Evolutionary conservation across 1,140 invertebrate genomes (phyloP), one percentile per base, ranked within the genome.

Genomic region (Drosophila sucinea): DNA sequence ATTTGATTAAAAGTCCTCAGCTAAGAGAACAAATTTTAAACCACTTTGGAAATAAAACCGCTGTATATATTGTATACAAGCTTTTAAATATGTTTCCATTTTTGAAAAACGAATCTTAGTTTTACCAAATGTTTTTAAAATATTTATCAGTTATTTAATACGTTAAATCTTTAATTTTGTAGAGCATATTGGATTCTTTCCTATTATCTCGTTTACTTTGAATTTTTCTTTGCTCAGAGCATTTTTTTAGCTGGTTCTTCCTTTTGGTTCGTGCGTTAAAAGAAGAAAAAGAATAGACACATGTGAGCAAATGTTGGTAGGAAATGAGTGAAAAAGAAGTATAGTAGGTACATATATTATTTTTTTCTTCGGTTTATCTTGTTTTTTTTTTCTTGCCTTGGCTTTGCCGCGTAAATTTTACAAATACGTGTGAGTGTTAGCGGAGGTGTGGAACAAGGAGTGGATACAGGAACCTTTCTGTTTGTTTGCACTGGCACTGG

Each of bases 381-480:
- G 25, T 57, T 11, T 32, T 0, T 32, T 6, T 47, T 35, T 62
- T 40, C 32, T 32, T 44, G 60, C 29, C 8, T 54, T 64, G 61
- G 35, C 74, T 69, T 38, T 67, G 60, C 51, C 62, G 79, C 69
- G 73, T 76, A 87, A 87, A 89, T 87, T 87, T 87, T 77, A 87
- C 84, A 87, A 87, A 87, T 87, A 79, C 84, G 30, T 58, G 32
- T 35, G 56, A 35, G 32, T 10, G 77, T 83, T 87, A 70, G 79
- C 64, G 60, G 44, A 17, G 47, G 33, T 33, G 35, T 25, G 47
- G 33, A 66, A 44, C 6, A 8, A 27, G 23, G 29, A 61, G n/a
- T n/a, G 55, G 63, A 55, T 60, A 11, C 72, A 60, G 78, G 62
- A 62, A 73, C 62, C 70, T 55, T 65, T 68, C 67, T 71, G 76